Conservation (phyloP, 2,797 vertebrate genomes). For the Gallinago solitaria region DNA sequence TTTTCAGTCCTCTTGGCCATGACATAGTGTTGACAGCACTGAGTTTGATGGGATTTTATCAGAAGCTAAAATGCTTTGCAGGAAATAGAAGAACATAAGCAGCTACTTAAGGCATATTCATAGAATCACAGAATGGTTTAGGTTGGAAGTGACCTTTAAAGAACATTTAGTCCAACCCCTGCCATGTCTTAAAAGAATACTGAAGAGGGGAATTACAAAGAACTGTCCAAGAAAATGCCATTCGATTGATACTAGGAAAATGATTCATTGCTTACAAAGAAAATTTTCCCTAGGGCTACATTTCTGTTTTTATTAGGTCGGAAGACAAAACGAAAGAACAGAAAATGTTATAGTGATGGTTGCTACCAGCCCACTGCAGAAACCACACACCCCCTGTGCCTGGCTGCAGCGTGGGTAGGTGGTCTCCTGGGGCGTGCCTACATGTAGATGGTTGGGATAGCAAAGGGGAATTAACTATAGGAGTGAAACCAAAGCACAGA, state of each 20-base stretch:
- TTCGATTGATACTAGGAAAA: not conserved
- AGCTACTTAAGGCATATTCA: slow-evolving; percentile 8
- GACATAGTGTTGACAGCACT: not conserved
- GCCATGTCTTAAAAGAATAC: not conserved
- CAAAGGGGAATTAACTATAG: not conserved
- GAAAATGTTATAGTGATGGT: not conserved
- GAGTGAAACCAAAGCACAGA: not conserved
- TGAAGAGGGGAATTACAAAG: not conserved
- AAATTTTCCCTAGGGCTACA: not conserved
- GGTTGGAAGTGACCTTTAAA: not conserved
- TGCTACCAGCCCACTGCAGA: not conserved
- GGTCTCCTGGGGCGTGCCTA: not conserved
- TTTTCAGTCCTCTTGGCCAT: not conserved
- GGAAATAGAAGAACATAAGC: not conserved
- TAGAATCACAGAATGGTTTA: not conserved
- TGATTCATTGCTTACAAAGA: not conserved
- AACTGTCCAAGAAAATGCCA: not conserved
- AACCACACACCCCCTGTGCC: not conserved
- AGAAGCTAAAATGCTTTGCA: not conserved
- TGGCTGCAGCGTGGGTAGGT: not conserved
- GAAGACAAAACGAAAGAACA: not conserved
- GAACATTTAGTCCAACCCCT: not conserved
- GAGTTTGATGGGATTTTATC: not conserved
- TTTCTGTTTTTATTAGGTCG: not conserved
- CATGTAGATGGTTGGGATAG: not conserved